Conservation (phyloP, 2,113 vertebrate genomes). For the Lamprologus tigripictilis region DNA sequence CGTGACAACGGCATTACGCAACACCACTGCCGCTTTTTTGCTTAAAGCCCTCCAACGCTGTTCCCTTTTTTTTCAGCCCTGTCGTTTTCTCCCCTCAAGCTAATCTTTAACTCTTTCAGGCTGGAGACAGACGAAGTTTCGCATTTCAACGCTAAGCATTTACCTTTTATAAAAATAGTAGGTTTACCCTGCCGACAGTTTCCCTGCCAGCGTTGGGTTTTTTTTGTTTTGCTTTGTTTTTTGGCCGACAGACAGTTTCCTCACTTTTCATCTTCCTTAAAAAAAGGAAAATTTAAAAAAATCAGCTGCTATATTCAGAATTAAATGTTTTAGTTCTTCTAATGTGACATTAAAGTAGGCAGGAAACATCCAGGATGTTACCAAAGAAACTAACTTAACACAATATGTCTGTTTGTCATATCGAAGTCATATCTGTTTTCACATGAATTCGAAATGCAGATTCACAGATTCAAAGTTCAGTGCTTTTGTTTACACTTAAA, state of each 20-base stretch:
- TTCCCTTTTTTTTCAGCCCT: neutral
- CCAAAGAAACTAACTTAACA: neutral
- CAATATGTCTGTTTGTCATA: neutral
- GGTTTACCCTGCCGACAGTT: neutral
- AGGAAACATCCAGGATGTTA: neutral
- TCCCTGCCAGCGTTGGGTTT: accelerated
- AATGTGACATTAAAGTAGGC: neutral
- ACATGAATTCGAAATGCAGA: neutral
- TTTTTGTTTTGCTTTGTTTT: neutral
- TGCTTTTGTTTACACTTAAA: neutral
- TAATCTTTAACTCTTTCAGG: neutral
- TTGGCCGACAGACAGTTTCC: neutral
- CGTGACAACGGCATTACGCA: neutral
- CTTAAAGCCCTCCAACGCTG: neutral
- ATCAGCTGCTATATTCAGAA: neutral
- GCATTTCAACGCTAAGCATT: neutral
- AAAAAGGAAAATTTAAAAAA: neutral
- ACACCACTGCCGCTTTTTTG: neutral
- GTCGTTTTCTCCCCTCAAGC: neutral
- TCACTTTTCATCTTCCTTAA: neutral
- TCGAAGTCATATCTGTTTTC: neutral
- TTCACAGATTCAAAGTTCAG: neutral
- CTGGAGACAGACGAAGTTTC: neutral
- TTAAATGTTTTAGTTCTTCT: neutral
- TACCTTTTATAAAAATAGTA: neutral